Conservation (phyloP, 1,140 invertebrate genomes). For the Scylla paramamosain region DNA sequence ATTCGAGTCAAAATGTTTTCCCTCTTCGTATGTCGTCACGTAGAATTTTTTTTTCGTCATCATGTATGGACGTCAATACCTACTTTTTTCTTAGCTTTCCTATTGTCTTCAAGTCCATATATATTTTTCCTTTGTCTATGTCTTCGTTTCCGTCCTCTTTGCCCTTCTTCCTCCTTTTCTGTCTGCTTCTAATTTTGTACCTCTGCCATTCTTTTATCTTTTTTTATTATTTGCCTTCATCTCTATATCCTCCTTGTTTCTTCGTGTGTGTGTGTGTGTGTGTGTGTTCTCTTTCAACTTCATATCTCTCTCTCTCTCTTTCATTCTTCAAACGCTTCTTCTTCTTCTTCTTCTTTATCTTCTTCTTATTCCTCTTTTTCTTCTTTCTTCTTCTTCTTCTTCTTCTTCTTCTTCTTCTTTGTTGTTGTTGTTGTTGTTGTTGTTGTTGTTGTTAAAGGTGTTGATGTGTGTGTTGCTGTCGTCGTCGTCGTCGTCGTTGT, state of each 20-base stretch:
- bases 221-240: not conserved
- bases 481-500: not conserved
- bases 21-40: too few species aligned
- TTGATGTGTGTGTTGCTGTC: not conserved
- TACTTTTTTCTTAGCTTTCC: too few species aligned
- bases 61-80: too few species aligned
- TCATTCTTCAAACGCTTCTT: not conserved
- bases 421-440: not conserved
- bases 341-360: not conserved
- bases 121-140: not conserved
- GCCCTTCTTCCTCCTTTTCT: not conserved
- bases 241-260: not conserved
- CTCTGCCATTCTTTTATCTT: not conserved
- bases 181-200: not conserved
- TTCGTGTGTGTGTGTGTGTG: not conserved
- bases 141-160: not conserved
- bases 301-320: not conserved
- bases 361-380: not conserved
- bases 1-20: too few species aligned
- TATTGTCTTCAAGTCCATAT: too few species aligned
- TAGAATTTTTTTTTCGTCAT: too few species aligned
- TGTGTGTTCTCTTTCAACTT: not conserved
- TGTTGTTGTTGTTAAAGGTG: not conserved
- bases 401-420: not conserved
- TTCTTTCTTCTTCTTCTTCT: not conserved